Conservation (phyloP, 1,140 invertebrate genomes). For the Macrobrachium rosenbergii region DNA sequence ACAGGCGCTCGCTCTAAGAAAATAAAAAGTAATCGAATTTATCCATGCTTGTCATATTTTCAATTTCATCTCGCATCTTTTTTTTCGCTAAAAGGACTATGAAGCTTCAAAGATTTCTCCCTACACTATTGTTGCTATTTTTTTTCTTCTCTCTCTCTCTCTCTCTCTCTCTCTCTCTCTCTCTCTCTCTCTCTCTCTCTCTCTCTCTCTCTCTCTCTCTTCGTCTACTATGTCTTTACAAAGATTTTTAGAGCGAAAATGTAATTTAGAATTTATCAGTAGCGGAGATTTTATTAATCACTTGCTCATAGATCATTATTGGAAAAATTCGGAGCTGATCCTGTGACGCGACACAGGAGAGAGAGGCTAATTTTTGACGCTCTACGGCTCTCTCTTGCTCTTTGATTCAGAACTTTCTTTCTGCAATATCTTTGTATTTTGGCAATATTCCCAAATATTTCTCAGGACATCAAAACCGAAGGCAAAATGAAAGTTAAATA, state of each 20-base stretch:
- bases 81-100: conserved; percentile 42
- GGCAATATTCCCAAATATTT: too few relatives aligned
- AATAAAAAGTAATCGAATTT: conserved; percentile 62
- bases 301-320: too few relatives aligned
- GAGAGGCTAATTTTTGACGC: too few relatives aligned
- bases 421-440: too few relatives aligned
- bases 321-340: too few relatives aligned
- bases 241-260: too few relatives aligned
- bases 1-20: conserved; percentile 45
- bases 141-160: conserved; percentile 29
- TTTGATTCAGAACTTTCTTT: too few relatives aligned
- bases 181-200: conserved; percentile 37
- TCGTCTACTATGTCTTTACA: neutral
- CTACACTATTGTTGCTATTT: neutral
- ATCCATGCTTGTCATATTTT: conserved; percentile 54
- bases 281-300: too few relatives aligned
- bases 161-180: conserved; percentile 34
- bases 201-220: neutral
- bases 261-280: too few relatives aligned
- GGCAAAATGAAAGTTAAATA: conserved; percentile 12
- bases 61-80: conserved; percentile 36
- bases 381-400: too few relatives aligned
- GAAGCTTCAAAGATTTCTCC: conserved; percentile 2
- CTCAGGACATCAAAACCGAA: too few relatives aligned
- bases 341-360: too few relatives aligned